Conservation (phyloP, 2,797 vertebrate species). For the Phoebastria nigripes region DNA sequence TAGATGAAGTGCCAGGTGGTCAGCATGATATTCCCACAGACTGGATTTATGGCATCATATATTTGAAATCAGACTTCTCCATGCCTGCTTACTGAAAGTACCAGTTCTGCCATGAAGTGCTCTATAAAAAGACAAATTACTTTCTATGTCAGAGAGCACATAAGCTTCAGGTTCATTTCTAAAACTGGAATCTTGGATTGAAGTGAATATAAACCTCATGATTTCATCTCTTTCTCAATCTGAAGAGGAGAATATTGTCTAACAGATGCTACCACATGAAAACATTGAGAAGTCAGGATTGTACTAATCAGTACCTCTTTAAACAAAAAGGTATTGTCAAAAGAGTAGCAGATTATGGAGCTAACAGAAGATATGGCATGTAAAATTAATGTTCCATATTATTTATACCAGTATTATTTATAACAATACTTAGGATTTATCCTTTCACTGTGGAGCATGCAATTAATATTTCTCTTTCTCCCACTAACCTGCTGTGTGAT, state of each 20-base stretch:
- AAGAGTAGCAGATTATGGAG: neutral
- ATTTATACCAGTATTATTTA: neutral
- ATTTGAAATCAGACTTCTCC: constrained; percentile 39
- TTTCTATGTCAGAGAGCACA: neutral
- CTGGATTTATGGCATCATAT: neutral
- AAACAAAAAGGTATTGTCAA: neutral
- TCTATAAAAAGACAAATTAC: constrained; percentile 34
- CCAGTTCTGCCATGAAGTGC: neutral
- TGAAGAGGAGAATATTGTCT: neutral
- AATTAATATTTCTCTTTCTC: neutral
- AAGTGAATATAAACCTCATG: neutral
- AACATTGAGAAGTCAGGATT: neutral
- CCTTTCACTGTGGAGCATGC: neutral
- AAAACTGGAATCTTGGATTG: neutral
- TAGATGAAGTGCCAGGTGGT: neutral
- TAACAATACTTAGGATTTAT: neutral
- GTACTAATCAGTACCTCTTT: neutral
- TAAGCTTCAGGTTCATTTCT: constrained; percentile 40
- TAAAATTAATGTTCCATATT: neutral
- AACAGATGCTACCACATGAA: neutral
- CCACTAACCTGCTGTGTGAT: neutral
- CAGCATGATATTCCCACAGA: neutral
- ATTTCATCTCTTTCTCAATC: neutral
- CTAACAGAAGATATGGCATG: neutral
- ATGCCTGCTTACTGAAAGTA: neutral